Conservation (phyloP, 2,888 invertebrate genomes). For the Apotomis betuletana region DNA sequence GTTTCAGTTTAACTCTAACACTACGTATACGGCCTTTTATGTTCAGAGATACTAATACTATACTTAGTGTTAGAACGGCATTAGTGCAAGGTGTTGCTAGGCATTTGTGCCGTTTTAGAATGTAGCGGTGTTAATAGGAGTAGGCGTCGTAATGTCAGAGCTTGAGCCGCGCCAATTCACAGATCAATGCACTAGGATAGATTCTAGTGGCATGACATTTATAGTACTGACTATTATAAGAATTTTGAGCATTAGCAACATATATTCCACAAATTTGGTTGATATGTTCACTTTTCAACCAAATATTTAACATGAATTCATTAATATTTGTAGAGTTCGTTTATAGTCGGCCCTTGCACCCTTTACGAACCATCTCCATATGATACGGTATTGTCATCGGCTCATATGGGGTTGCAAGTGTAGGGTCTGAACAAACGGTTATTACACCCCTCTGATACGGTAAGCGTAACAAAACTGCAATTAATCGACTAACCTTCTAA, state of each 20-base stretch:
- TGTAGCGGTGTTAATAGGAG: neutral
- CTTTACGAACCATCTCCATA: too few relatives aligned
- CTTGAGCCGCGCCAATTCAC: neutral
- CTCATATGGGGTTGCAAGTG: neutral
- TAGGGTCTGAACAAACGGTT: constrained; percentile 2
- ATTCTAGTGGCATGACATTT: neutral
- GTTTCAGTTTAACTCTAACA: neutral
- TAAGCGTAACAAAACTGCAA: neutral
- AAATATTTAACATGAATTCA: too few relatives aligned
- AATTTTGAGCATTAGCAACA: too few relatives aligned
- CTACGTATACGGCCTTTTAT: neutral
- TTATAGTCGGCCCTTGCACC: too few relatives aligned
- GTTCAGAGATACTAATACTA: neutral
- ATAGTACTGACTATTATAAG: neutral
- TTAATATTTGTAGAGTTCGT: too few relatives aligned
- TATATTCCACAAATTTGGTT: too few relatives aligned
- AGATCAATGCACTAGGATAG: neutral
- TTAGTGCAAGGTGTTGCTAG: neutral
- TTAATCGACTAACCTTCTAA: neutral
- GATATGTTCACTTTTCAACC: too few relatives aligned
- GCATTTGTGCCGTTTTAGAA: neutral
- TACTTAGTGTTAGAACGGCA: neutral
- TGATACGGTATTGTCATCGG: neutral
- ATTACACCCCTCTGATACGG: constrained; percentile 5
- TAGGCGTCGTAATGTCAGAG: neutral